Conservation (phyloP, 1,140 invertebrate genomes). For the Dendroctonus ponderosae region DNA sequence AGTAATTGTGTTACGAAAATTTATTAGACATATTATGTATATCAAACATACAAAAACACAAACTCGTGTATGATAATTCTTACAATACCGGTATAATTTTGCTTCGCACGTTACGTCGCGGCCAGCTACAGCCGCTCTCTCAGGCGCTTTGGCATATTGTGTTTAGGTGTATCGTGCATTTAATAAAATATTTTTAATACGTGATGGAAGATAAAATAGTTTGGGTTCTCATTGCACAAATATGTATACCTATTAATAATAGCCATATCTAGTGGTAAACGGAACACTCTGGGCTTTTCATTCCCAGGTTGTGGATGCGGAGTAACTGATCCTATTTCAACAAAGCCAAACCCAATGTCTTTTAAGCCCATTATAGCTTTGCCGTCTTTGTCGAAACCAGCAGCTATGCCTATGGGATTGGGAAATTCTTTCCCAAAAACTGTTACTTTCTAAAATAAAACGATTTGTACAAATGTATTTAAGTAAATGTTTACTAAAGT, state of each 20-base stretch:
- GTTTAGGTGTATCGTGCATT: no score
- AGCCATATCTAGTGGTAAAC: slow-evolving; percentile 79
- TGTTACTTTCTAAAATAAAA: slow-evolving; percentile 58
- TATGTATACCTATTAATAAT: slow-evolving; percentile 82
- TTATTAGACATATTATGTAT: no score
- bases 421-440: slow-evolving; percentile 71
- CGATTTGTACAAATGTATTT: no score
- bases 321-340: slow-evolving; percentile 96
- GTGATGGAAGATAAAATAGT: background rate
- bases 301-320: slow-evolving; percentile 91
- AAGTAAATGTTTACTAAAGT: no score
- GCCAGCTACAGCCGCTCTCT: no score
- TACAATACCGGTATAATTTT: no score
- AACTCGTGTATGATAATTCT: no score
- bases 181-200: background rate
- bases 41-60: no score
- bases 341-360: slow-evolving; percentile 89
- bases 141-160: no score
- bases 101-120: no score
- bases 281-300: slow-evolving; percentile 87
- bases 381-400: slow-evolving; percentile 97
- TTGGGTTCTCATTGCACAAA: background rate
- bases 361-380: slow-evolving; percentile 82
- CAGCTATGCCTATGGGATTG: slow-evolving; percentile 94
- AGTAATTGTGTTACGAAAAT: no score